phyloP scores from a whole-genome alignment of 2,888 invertebrate genomes.

The Halictus quadricinctus region DNA sequence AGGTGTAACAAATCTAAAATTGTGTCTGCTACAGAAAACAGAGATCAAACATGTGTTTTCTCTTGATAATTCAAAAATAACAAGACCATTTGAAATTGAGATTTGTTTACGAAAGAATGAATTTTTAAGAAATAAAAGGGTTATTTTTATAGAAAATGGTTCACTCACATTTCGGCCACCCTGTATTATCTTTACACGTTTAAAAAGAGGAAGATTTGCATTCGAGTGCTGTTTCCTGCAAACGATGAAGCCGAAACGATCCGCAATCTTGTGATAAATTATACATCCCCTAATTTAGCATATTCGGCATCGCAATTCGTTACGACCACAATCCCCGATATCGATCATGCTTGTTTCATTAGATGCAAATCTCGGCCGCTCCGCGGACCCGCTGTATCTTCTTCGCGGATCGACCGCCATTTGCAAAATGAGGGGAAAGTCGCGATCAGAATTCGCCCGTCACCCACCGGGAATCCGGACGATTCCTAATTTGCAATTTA shows the following conservation, averaged over 20 bases:
- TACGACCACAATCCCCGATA: not conserved
- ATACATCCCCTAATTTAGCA: not conserved
- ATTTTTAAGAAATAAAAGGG: no score
- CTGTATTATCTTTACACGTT: not conserved
- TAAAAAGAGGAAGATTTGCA: not conserved
- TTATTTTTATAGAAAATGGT: no score
- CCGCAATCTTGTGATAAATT: not conserved
- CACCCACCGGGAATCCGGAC: not conserved
- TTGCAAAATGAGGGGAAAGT: not conserved
- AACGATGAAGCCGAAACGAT: not conserved
- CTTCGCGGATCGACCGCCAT: not conserved
- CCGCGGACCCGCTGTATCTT: not conserved
- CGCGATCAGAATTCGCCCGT: constrained; percentile 1
- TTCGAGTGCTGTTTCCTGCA: not conserved
- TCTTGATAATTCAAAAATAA: no score
- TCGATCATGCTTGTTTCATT: not conserved
- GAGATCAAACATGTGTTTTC: no score
- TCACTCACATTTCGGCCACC: not conserved
- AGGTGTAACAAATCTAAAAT: no score
- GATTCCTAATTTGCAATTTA: constrained; percentile 47
- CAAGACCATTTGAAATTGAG: no score
- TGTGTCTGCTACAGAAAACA: no score
- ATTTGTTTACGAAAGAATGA: no score
- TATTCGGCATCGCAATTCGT: not conserved
- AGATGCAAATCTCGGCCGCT: not conserved